Evolutionary conservation across 2,888 invertebrate species (phyloP).

Genomic region (Tiliacea aurago): DNA sequence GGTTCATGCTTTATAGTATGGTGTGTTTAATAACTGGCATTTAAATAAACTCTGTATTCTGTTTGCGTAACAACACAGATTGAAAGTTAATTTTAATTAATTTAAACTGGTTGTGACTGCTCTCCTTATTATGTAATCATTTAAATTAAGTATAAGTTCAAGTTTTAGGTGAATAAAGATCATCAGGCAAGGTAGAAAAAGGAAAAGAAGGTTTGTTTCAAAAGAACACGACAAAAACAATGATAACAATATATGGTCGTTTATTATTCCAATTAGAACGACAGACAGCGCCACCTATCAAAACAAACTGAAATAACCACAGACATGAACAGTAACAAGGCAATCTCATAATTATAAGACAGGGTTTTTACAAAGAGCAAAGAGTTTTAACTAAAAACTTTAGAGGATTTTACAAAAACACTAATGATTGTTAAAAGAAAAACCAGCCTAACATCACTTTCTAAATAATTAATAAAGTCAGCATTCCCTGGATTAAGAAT

Average conservation of each 20-base stretch:
- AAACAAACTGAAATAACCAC: background rate
- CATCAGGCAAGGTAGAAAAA: background rate
- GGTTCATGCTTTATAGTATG: constrained; percentile 2
- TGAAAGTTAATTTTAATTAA: constrained; percentile 4
- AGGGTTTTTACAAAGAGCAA: background rate
- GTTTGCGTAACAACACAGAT: background rate
- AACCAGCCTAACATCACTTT: background rate
- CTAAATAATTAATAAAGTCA: background rate
- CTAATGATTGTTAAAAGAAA: background rate
- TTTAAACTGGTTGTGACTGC: background rate
- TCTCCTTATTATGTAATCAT: background rate
- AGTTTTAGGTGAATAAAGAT: background rate
- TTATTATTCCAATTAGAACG: background rate
- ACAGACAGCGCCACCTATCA: constrained; percentile 30
- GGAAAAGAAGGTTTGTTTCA: background rate
- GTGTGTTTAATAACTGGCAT: constrained; percentile 8
- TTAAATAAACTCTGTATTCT: constrained; percentile 26
- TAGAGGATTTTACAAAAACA: background rate
- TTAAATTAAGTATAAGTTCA: background rate
- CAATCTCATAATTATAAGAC: background rate
- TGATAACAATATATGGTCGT: background rate
- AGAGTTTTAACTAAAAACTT: background rate
- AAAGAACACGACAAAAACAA: background rate
- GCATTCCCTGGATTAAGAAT: background rate
- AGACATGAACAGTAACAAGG: background rate